Evolutionary conservation across 2,888 invertebrate genomes (phyloP), one percentile per base, ranked within the genome.

Genomic region (Machimus atricapillus): DNA sequence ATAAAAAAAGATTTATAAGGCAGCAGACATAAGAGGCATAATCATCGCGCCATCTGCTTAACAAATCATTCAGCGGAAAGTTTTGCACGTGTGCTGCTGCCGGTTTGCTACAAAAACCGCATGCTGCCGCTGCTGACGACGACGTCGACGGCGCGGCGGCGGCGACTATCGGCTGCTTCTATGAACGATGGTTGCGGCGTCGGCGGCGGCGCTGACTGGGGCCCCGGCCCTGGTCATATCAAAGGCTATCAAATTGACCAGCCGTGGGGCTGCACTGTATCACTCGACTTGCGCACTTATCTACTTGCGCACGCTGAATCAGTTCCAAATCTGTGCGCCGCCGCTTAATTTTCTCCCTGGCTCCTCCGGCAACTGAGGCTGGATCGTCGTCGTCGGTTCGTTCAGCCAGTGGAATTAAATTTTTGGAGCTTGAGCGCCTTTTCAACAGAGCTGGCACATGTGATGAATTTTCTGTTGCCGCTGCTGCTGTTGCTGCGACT

Each of bases 71-170:
- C 74, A 86, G 43, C 79, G 73, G 52, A 81, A 81, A 86, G 81
- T 66, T 86, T 86, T 86, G 86, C 86, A 86, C 86, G 86, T 86
- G 86, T 81, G 86, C 86, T 23, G 86, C 58, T 77, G 86, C 86
- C 78, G 79, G 86, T 66, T 73, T 74, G 86, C 86, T 76, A 86
- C 66, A 83, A 40, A 58, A 73, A 83, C 58, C 83, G 83, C 66
- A 73, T 66, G 58, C 83, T 66, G 73, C 16, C 16, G 81, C 23
- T 56, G 23, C 52, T 34, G 52, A 34, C 34, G 4, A 52, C 52
- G 46, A 23, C 31, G 23, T 40, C 31, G 37, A 6, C 37, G 76
- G 12, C 34, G 76, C 34, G 76, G 19, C 76, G 34, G 2, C 34
- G 40, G 37, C 76, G 34, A 8, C 76, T 37, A 19, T 34, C 16